Percentiles rank a stretch among this genome's conserved stretches.
Evolutionary conservation across 1,140 invertebrate genomes (phyloP).

Genomic region (Drosophila nasuta): DNA sequence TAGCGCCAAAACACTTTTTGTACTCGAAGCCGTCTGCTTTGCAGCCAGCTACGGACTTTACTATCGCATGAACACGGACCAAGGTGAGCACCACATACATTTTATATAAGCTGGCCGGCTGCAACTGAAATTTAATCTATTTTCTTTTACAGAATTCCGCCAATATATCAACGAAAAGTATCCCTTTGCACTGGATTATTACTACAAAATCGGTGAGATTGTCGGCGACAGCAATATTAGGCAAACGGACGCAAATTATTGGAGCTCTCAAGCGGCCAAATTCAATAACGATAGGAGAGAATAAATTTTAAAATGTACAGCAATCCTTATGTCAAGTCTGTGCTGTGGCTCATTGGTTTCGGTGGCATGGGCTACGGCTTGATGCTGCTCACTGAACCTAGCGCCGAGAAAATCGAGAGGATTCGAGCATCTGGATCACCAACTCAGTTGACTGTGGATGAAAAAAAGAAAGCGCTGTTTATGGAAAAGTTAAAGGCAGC

Average conservation of each 20-base stretch:
- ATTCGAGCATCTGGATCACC: slow-evolving; percentile 78
- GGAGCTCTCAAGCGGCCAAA: slow-evolving; percentile 75
- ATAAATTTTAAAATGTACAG: slow-evolving; percentile 50
- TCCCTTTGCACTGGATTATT: slow-evolving; percentile 87
- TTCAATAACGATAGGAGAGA: slow-evolving; percentile 56
- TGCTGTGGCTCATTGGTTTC: slow-evolving; percentile 86
- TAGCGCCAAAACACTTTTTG: slow-evolving; percentile 85
- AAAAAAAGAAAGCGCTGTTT: slow-evolving; percentile 66
- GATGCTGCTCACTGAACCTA: slow-evolving; percentile 86
- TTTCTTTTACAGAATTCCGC: slow-evolving; percentile 86
- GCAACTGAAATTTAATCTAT: slow-evolving; percentile 3
- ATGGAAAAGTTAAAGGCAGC: slow-evolving; percentile 75
- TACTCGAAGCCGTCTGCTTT: slow-evolving; percentile 86
- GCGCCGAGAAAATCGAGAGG: slow-evolving; percentile 86
- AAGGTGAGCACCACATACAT: slow-evolving; percentile 84
- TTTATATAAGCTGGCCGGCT: slow-evolving; percentile 61
- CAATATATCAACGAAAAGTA: slow-evolving; percentile 87
- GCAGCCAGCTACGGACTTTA: slow-evolving; percentile 87
- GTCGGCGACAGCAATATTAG: slow-evolving; percentile 86
- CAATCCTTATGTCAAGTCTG: slow-evolving; percentile 85
- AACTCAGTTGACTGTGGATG: slow-evolving; percentile 37
- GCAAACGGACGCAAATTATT: slow-evolving; percentile 86
- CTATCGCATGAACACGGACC: slow-evolving; percentile 87
- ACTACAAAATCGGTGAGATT: slow-evolving; percentile 87
- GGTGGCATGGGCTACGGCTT: slow-evolving; percentile 86